Evolutionary conservation across 2,797 vertebrate species (phyloP).

Genomic region (Leuciscus waleckii): DNA sequence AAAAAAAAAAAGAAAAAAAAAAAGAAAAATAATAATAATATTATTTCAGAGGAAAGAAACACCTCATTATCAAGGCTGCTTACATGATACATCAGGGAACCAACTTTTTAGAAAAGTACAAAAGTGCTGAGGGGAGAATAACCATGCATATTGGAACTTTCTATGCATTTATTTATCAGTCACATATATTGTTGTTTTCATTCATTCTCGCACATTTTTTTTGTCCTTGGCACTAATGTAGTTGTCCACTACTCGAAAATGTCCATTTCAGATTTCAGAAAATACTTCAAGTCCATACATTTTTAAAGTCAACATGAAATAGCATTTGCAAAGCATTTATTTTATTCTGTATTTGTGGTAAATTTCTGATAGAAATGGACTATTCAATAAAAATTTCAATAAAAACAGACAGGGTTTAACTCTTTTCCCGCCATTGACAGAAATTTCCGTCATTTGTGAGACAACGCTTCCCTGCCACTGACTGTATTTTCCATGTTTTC

Average conservation of each 20-base stretch:
- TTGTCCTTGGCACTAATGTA: conserved; percentile 53
- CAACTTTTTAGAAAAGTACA: conserved; percentile 55
- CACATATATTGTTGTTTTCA: conserved; percentile 45
- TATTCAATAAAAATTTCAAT: background rate
- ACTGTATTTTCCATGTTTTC: no score
- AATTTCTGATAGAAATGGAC: background rate
- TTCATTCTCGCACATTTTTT: background rate
- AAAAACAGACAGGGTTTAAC: background rate
- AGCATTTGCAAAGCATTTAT: background rate
- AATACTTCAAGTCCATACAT: conserved; percentile 27
- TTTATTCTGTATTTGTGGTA: no score
- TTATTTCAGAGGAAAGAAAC: conserved; percentile 35
- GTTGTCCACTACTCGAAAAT: conserved; percentile 21
- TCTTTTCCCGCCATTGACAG: no score
- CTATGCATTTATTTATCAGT: conserved; percentile 37
- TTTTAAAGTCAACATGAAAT: conserved; percentile 24
- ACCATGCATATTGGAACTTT: conserved; percentile 43
- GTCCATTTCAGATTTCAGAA: conserved; percentile 16
- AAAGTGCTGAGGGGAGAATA: conserved; percentile 52
- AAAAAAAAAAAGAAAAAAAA: conserved; percentile 41
- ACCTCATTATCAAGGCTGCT: conserved; percentile 35
- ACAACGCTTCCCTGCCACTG: no score
- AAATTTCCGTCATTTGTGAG: no score
- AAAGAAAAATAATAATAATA: no score
- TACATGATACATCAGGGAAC: conserved; percentile 39